Conservation (phyloP, 2,113 vertebrate species). For the Misgurnus anguillicaudatus region DNA sequence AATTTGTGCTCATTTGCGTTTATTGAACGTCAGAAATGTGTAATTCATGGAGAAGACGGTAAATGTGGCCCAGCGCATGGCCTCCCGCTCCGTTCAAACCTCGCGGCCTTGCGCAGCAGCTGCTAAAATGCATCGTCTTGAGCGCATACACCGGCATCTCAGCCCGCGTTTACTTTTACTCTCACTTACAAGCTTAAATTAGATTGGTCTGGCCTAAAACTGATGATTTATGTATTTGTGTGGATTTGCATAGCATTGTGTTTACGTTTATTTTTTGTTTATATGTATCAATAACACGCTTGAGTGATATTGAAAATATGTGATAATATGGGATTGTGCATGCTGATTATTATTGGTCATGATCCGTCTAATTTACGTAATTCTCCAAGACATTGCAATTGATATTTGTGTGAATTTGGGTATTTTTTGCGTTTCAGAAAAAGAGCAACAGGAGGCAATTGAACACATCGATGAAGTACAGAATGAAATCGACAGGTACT, state of each 20-base stretch:
- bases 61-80: constrained; percentile 42
- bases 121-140: constrained; percentile 49
- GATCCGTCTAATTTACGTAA: neutral
- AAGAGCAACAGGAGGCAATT: constrained; percentile 94
- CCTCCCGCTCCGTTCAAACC: constrained; percentile 65
- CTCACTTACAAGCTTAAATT: neutral
- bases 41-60: neutral
- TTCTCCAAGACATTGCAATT: too few relatives aligned
- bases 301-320: neutral
- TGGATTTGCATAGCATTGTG: neutral
- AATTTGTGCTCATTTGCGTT: neutral
- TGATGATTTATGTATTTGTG: neutral
- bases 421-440: constrained; percentile 72
- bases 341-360: neutral
- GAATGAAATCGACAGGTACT: constrained; percentile 94
- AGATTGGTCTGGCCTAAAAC: neutral
- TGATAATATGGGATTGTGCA: neutral
- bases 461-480: constrained; percentile 97
- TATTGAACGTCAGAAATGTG: neutral
- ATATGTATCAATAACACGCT: neutral
- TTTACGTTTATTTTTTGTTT: constrained; percentile 24
- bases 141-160: neutral
- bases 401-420: neutral
- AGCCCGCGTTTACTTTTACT: neutral
- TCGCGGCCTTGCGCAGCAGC: constrained; percentile 51